Conservation (phyloP, 2,888 invertebrate species). For the Dioctria rufipes region DNA sequence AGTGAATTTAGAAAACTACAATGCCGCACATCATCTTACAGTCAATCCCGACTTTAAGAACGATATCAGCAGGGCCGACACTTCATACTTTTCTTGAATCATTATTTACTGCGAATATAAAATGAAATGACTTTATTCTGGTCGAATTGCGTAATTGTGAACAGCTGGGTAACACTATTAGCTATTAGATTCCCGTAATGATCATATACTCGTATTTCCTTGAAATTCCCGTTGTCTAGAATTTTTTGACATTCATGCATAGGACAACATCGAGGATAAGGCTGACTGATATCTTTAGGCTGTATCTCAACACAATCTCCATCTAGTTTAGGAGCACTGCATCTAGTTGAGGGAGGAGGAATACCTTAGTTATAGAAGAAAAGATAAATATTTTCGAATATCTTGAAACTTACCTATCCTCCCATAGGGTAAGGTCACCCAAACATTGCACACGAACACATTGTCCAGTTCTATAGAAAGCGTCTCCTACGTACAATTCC, state of each 20-base stretch:
- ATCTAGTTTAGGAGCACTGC: slow-evolving; percentile 64
- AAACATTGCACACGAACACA: slow-evolving; percentile 68
- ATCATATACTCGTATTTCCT: slow-evolving; percentile 66
- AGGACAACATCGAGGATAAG: slow-evolving; percentile 69
- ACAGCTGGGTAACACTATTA: slow-evolving; percentile 65
- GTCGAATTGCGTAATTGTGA: slow-evolving; percentile 55
- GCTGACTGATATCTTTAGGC: slow-evolving; percentile 61
- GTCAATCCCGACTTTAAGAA: too few relatives aligned
- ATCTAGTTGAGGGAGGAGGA: slow-evolving; percentile 61
- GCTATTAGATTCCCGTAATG: slow-evolving; percentile 66
- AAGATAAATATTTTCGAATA: background rate
- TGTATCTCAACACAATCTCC: slow-evolving; percentile 65
- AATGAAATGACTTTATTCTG: slow-evolving; percentile 10
- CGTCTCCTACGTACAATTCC: slow-evolving; percentile 67
- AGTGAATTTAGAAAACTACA: too few relatives aligned
- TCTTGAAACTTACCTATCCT: slow-evolving; percentile 65
- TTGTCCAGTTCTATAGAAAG: slow-evolving; percentile 65
- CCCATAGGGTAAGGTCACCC: slow-evolving; percentile 67
- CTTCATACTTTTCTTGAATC: too few relatives aligned
- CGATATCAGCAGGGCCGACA: too few relatives aligned
- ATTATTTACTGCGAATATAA: too few relatives aligned
- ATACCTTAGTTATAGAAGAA: background rate
- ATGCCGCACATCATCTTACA: too few relatives aligned
- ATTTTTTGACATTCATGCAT: slow-evolving; percentile 66
- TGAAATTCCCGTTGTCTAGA: slow-evolving; percentile 61